Percentiles rank a stretch among this genome's conserved stretches.
Conservation (phyloP, 2,888 invertebrate genomes). For the Noctua comes region DNA sequence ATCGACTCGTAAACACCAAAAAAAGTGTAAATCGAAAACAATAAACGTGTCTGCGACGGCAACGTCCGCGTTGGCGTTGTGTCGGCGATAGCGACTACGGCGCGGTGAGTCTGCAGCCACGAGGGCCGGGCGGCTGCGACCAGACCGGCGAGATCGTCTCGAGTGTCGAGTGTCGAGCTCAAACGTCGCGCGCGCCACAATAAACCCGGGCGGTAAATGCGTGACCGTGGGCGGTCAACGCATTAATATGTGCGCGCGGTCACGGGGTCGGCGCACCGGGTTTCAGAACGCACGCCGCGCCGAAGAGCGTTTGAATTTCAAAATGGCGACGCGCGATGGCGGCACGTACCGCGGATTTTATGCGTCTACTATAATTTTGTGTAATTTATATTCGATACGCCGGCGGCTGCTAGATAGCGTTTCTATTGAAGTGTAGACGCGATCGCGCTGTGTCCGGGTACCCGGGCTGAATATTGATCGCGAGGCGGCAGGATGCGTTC, state of each 20-base stretch:
- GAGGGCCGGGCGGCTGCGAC: conserved; percentile 28
- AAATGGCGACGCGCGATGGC: conserved; percentile 77
- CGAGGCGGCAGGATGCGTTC: conserved; percentile 78
- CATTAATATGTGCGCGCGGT: conserved; percentile 88
- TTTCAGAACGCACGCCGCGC: conserved; percentile 76
- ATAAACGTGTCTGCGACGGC: conserved; percentile 85
- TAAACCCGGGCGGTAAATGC: conserved; percentile 78
- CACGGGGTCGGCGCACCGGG: conserved; percentile 86
- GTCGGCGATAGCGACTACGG: conserved; percentile 5
- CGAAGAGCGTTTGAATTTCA: conserved; percentile 74
- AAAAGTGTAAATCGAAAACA: conserved; percentile 86
- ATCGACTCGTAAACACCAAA: conserved; percentile 85
- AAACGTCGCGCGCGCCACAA: conserved; percentile 67
- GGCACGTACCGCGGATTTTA: conserved; percentile 80
- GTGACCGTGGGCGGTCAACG: conserved; percentile 87
- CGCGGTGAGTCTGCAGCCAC: conserved; percentile 27
- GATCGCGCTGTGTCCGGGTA: conserved; percentile 83
- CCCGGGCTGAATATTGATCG: conserved; percentile 83
- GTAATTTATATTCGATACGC: conserved; percentile 89
- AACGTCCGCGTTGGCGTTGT: conserved; percentile 53
- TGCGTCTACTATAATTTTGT: conserved; percentile 84
- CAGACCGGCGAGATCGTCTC: conserved; percentile 30
- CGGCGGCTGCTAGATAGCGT: conserved; percentile 83
- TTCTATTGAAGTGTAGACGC: conserved; percentile 84
- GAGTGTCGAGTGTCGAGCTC: conserved; percentile 59